Base-by-base conservation (phyloP, 64 coral and sea anemone species). In the Stichodactyla helianthus region DNA sequence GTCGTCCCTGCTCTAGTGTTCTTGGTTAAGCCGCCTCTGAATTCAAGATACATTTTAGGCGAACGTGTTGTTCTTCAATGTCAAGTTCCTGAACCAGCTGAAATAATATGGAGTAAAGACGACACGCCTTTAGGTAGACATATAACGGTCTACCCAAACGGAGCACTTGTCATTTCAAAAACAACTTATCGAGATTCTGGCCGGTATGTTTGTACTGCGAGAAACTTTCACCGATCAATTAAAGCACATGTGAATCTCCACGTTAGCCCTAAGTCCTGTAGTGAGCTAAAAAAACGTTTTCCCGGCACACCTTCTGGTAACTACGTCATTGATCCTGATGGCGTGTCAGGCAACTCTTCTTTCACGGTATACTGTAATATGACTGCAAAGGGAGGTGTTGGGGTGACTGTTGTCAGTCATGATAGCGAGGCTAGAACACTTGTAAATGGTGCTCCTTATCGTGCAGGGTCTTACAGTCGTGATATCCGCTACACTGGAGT, bases 361-460 rank as follows among this genome's bases (percentile, higher is more conserved):
- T 87, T 91, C 19, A 82, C 56, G 7, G 90, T 91, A 4, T 55
- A 25, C 18, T 91, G 90, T 82, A 57, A 91, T 77, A 91, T 91
- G 90, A 83, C 71, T 0, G 84, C 87, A 44, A 91, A 87, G 44
- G 79, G 79, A 59, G 44, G 84, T 51, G 51, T 87, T 28, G 90
- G 90, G 16, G 78, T 91, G 78, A 91, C 90, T n/a, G 74, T 87
- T 18, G 20, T 91, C 59, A 56, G 90, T 91, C 90, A 86, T 79
- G 85, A 91, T 62, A 91, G 90, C 71, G 85, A 91, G 78, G 55
- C 20, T 0, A 87, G 77, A 60, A 91, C 56, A 6, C 31, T 65
- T 6, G 90, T 91, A 5, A 11, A 35, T 55, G 85, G 85, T 53
- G 86, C 23, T 64, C 54, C 70, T 1, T 13, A 81, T 2, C 1